Conservation (phyloP, 2,797 vertebrate species). For the Eurystomus glaucurus region DNA sequence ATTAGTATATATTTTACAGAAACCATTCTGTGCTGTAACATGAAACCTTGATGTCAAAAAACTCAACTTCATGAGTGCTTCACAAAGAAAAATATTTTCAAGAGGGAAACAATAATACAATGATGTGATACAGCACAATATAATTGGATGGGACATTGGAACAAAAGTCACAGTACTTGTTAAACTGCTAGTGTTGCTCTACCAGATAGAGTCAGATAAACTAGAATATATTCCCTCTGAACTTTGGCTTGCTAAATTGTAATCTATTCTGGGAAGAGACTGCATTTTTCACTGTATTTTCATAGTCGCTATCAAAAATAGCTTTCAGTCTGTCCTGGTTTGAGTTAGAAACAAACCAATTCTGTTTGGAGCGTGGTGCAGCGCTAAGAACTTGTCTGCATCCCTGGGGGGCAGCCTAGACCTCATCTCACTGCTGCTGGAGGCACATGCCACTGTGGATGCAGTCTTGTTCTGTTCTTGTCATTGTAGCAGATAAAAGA, state of each 20-base stretch:
- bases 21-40: not conserved
- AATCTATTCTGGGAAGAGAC: not conserved
- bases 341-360: too few relatives aligned
- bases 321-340: not conserved
- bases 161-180: not conserved
- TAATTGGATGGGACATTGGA: not conserved
- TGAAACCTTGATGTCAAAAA: not conserved
- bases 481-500: not conserved
- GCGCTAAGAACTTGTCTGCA: too few relatives aligned
- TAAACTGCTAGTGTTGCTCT: not conserved
- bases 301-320: not conserved
- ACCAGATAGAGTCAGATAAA: not conserved
- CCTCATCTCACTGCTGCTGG: too few relatives aligned
- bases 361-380: too few relatives aligned
- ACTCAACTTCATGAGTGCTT: not conserved
- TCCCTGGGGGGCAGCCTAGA: too few relatives aligned
- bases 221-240: not conserved
- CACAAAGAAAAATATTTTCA: constrained; percentile 1
- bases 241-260: not conserved
- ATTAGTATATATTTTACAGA: not conserved
- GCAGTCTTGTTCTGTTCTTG: too few relatives aligned
- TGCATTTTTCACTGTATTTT: not conserved
- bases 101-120: not conserved
- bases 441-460: too few relatives aligned
- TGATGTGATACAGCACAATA: not conserved